Evolutionary conservation across 2,888 invertebrate species (phyloP), one percentile per base, ranked within the genome.

Genomic region (Tubulanus polymorphus): DNA sequence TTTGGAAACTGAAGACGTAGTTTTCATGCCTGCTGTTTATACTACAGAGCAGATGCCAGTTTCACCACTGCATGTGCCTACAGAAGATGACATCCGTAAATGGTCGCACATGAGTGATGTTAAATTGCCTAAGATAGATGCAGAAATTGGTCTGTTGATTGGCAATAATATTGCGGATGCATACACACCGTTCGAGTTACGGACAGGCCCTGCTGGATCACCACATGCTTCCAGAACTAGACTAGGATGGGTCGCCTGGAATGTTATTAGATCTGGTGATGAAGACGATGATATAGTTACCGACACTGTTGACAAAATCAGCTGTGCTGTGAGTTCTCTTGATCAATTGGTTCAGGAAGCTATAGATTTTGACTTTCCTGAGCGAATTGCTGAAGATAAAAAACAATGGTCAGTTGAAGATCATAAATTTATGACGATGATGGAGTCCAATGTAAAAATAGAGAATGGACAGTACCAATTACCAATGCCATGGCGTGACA

Each of bases 391-490:
- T 18, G 32, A 32, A 10, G 25, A 47, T 5, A 48, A 12, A n/a
- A 54, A 35, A 29, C 47, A 56, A 35, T 18, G 37, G 26, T 52
- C 53, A 15, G 18, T 28, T 18, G 48, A 56, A 41, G 56, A 56
- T 25, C 52, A 51, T n/a, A 5, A 12, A 3, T 56, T 56, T 30
- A 12, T 48, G 26, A 8, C 37, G 30, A 53, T 37, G 12, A 45
- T 53, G n/a, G 15, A 53, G 12, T 28, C 52, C 15, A 35, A 47
- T 32, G 48, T 48, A 18, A 25, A 3, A 12, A 12, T 56, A 15
- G n/a, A 27, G 3, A 41, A 56, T 28, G 56, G 56, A 27, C 53
- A 56, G 18, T 53, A 53, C 20, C 20, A 53, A 15, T 53, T 56
- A 12, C 28, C 29, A 25, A 41, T 56, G 12, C 56, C 53, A 6